Base-by-base conservation (phyloP, 2,797 vertebrate species). In the Tapera naevia region DNA sequence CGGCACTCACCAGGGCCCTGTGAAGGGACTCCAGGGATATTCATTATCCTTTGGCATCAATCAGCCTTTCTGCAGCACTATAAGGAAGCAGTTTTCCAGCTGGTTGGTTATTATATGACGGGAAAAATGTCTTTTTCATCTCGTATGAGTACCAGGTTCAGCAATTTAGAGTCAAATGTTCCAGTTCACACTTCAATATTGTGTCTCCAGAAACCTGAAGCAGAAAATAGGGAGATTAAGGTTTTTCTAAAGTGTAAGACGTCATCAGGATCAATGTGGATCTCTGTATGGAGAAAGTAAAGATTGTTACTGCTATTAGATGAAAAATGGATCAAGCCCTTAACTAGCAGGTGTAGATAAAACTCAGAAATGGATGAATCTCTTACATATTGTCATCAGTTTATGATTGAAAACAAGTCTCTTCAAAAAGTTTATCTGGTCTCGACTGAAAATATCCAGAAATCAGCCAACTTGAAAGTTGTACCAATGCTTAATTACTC, bases 31-130 rank as follows among this genome's bases (percentile, higher is more conserved):
- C 32, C 23, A 35, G 67, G 32, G 65, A 39, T 60, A 65, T 85
- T 74, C 5, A 2, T 51, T 84, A 81, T 84, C 84, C 81, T 91
- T 94, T 86, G 73, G 45, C 60, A 80, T 92, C 83, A 65, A 24
- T 73, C 71, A 73, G 1, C 22, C 93, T 80, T 81, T 43, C 71
- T 82, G 22, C 70, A 71, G 48, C 39, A 25, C 50, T 87, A 5
- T n/a, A 65, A 79, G 37, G 71, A 88, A 81, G 61, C 62, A 86
- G 88, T 93, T 95, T 95, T 96, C 86, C 67, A 93, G 86, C 23
- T 81, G 69, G 25, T 81, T 94, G 70, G 61, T 69, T 96, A 75
- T 60, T 86, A 66, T n/a, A 62, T 62, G 41, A 78, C 18, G 70
- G 60, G 45, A 89, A 30, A 92, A 92, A 88, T 61, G 21, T 54